Conservation (phyloP, 2,113 vertebrate species). For the Ophiodon elongatus region DNA sequence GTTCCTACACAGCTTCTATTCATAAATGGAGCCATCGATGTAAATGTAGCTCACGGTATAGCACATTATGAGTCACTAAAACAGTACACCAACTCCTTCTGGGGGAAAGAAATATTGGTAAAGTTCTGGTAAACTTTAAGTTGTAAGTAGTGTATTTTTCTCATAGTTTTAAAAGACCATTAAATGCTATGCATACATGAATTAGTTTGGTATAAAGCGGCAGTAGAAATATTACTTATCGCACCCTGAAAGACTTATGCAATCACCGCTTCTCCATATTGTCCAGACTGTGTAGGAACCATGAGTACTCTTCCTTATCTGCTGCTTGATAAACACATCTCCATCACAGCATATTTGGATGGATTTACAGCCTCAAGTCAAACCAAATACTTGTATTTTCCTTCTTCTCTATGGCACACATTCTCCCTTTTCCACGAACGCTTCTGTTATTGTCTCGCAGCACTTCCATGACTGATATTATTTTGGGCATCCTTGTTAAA, state of each 20-base stretch:
- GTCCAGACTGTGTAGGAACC: slow-evolving; percentile 33
- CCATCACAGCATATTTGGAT: background rate
- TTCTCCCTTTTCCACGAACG: background rate
- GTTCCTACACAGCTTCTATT: slow-evolving; percentile 22
- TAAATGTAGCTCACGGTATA: background rate
- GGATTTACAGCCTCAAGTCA: slow-evolving; percentile 22
- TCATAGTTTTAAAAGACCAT: background rate
- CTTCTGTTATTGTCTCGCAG: background rate
- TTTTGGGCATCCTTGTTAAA: slow-evolving; percentile 2
- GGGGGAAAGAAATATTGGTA: background rate
- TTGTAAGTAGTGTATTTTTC: background rate
- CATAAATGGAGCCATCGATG: background rate
- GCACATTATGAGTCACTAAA: slow-evolving; percentile 19
- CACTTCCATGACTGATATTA: background rate
- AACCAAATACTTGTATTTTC: slow-evolving; percentile 25
- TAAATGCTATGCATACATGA: background rate
- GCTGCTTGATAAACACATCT: slow-evolving; percentile 6
- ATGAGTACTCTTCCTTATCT: slow-evolving; percentile 16
- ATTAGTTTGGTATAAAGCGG: background rate
- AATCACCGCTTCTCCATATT: background rate
- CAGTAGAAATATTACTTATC: background rate
- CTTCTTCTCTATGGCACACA: background rate
- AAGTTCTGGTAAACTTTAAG: background rate
- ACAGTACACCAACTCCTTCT: background rate
- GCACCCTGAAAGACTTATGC: background rate